Evolutionary conservation across 2,888 invertebrate species (phyloP).

Genomic region (Julus scandinavius): DNA sequence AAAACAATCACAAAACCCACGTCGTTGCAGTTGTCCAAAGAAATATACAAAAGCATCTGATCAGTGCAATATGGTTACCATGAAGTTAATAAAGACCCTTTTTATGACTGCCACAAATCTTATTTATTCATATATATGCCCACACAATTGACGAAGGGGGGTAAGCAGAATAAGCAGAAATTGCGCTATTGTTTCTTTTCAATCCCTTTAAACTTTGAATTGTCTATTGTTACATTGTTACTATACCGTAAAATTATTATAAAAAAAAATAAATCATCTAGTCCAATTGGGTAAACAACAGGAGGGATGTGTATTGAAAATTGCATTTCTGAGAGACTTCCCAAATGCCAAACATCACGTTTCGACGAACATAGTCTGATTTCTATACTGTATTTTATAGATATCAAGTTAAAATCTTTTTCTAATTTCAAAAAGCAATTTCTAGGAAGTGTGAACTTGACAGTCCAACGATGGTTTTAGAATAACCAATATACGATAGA

Average conservation of each 20-base stretch:
- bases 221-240: neutral
- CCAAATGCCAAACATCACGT: neutral
- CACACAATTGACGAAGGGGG: neutral
- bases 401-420: neutral
- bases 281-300: neutral
- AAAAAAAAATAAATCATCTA: neutral
- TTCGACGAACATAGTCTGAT: neutral
- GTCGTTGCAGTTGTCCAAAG: neutral
- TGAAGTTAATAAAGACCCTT: neutral
- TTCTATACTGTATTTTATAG: neutral
- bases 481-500: neutral
- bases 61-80: neutral
- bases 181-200: neutral
- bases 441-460: neutral
- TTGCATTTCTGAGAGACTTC: neutral
- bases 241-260: neutral
- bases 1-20: neutral
- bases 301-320: conserved; percentile 5
- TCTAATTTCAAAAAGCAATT: neutral
- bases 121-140: conserved; percentile 5
- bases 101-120: neutral
- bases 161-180: neutral
- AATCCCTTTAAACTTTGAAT: neutral
- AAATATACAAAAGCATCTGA: neutral
- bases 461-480: neutral